Base-by-base conservation (phyloP, 2,113 vertebrate genomes). In the Mystacornis crossleyi region DNA sequence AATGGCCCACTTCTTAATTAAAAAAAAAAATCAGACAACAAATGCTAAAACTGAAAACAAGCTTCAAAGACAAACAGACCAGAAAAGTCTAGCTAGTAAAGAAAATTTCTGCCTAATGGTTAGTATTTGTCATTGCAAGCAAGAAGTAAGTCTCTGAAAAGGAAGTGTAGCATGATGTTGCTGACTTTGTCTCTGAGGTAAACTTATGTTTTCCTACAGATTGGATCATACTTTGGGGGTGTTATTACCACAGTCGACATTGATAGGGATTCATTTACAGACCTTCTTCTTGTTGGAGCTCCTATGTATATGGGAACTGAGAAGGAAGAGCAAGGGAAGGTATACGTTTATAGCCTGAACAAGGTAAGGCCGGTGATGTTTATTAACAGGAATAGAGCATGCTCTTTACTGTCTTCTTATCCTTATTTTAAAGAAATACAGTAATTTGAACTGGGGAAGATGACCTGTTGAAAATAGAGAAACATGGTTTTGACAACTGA, bases 291-390 rank as follows among this genome's bases (percentile, higher is more conserved):
- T 43, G 98, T 99, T 3, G 99, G 99, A 50, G 99, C 99, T 28
- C 99, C 99, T 12, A 99, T 99, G 98, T 99, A 98, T 95, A 99
- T 99, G 99, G 99, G 99, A 65, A 95, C 98, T n/a, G 99, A 99
- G 60, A 98, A 98, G 53, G 98, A 99, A 9, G 99, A 99, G 81
- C 99, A 99, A 96, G 99, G 99, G 42, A 99, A 99, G 83, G 99
- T 99, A 12, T 99, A 99, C 24, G 98, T 99, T 92, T 99, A 99
- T 86, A 95, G 97, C 55, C 89, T 99, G 74, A 98, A 98, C 61
- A 84, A 99, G 99, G 99, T 99, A 98, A 98, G 31, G 16, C 18
- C 2, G 0, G 9, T 51, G 1, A 11, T 50, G 43, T 53, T 70
- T 62, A 38, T 33, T 81, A 12, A 38, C 10, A 62, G 24, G 17